Base-by-base conservation (phyloP, 2,888 invertebrate species). In the Eupithecia abbreviata region DNA sequence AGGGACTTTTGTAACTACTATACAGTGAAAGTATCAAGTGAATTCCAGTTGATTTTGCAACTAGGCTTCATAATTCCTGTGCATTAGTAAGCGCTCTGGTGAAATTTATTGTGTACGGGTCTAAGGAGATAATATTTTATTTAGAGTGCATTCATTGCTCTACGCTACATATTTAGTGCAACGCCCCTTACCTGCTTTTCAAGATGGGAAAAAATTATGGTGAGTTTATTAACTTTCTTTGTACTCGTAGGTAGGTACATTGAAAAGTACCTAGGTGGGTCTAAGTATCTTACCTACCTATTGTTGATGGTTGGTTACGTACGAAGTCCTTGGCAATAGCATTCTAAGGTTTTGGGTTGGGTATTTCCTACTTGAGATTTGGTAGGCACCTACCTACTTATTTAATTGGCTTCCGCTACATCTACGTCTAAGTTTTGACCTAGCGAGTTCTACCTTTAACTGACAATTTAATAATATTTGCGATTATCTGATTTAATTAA, bases 121-220 rank as follows among this genome's bases (percentile, higher is more conserved):
- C 47, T 18, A 47, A 41, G 13, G 13, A 10, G 45, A 47, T 30
- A 67, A 30, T n/a, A 66, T 68, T 42, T 69, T 71, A 49, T 73
- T 47, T 70, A 68, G 30, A 66, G 69, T 58, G 47, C 18, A 68
- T 43, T 45, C 43, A 4, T n/a, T 69, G 43, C 18, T 15, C 13
- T 45, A 51, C 15, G 5, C 6, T 55, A n/a, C 55, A 55, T 3
- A 55, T n/a, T 55, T 55, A 55, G 55, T 55, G 18, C 4, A 47
- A 30, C 12, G 4, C 7, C 68, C n/a, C 45, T 18, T 42, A 2
- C 4, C 12, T 13, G 1, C 18, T 10, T 42, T 70, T 42, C 47
- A 79, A 74, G 43, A 93, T 93, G 93, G 90, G 89, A 75, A 92
- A 92, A 85, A 90, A 91, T 83, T 92, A 90, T 80, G 93, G 93